These are phyloP conservation scores for Trialeurodes vaporariorum DNA, from an alignment of 1,140 invertebrate genomes.

Conservation along the genomic window DNA sequence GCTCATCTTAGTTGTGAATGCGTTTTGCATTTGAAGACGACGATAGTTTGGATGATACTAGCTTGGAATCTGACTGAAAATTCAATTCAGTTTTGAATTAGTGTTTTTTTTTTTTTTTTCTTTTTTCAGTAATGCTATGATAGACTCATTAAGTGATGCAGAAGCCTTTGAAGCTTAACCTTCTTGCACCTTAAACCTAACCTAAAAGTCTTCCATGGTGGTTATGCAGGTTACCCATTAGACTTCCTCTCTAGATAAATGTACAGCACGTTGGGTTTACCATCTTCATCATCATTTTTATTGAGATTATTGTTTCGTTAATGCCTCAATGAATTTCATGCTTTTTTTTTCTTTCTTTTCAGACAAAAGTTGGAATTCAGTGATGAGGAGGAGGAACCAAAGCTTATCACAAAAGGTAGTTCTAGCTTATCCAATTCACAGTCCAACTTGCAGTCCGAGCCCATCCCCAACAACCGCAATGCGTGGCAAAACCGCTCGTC, in stretches of 20 bases:
- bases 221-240: too few species aligned
- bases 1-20: not conserved
- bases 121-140: too few species aligned
- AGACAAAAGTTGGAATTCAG: slow-evolving; percentile 87
- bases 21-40: slow-evolving; percentile 3
- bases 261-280: too few species aligned
- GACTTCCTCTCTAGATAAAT: too few species aligned
- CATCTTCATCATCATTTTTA: too few species aligned
- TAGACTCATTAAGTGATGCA: too few species aligned
- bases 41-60: not conserved
- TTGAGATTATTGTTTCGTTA: too few species aligned
- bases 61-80: not conserved
- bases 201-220: too few species aligned
- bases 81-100: not conserved
- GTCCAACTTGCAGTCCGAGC: not conserved
- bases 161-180: too few species aligned
- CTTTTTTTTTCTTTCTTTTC: slow-evolving; percentile 30
- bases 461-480: not conserved
- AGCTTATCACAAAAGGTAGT: not conserved
- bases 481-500: not conserved
- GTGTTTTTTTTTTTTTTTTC: too few species aligned
- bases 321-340: slow-evolving; percentile 7
- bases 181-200: too few species aligned
- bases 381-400: slow-evolving; percentile 61
- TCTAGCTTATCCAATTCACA: not conserved